Conservation (phyloP, 2,888 invertebrate genomes). For the Drosophila suboccidentalis region DNA sequence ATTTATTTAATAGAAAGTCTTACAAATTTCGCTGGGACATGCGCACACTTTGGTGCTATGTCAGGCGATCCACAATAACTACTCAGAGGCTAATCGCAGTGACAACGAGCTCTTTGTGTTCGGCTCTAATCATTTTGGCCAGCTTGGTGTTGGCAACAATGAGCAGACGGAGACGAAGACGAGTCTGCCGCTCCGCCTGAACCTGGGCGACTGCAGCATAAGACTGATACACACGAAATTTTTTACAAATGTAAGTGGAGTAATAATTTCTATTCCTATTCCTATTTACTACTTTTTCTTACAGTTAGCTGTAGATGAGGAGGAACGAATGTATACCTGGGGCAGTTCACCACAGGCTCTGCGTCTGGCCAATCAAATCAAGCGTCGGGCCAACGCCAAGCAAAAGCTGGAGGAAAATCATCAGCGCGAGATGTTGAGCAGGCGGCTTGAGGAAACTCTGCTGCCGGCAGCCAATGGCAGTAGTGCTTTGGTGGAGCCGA, state of each 20-base stretch:
- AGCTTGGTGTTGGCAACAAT: conserved; percentile 90
- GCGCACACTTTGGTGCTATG: conserved; percentile 85
- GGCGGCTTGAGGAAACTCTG: conserved; percentile 82
- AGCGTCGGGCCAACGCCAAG: conserved; percentile 87
- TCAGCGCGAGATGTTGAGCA: conserved; percentile 84
- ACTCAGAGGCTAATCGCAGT: conserved; percentile 55
- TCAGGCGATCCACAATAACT: conserved; percentile 47
- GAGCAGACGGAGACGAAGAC: conserved; percentile 75
- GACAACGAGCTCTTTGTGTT: conserved; percentile 89
- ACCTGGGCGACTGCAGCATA: conserved; percentile 81
- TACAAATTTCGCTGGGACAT: conserved; percentile 86
- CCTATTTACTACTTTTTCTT: conserved; percentile 27
- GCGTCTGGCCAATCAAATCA: conserved; percentile 89
- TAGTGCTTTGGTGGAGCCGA: conserved; percentile 59
- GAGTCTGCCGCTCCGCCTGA: conserved; percentile 85
- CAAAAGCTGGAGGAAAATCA: conserved; percentile 86
- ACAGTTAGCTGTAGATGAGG: conserved; percentile 89
- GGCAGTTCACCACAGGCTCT: conserved; percentile 92
- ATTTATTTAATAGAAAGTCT: conserved; percentile 79
- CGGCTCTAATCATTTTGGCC: conserved; percentile 95
- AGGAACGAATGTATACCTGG: conserved; percentile 90
- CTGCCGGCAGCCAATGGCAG: conserved; percentile 44
- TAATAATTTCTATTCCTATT: too few relatives aligned
- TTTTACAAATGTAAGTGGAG: conserved; percentile 90
- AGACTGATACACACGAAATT: conserved; percentile 88